A percentile compares a stretch with the other conserved stretches of the same genome.
Conservation (phyloP, 2,888 invertebrate genomes). For the Drosophila tripunctata region DNA sequence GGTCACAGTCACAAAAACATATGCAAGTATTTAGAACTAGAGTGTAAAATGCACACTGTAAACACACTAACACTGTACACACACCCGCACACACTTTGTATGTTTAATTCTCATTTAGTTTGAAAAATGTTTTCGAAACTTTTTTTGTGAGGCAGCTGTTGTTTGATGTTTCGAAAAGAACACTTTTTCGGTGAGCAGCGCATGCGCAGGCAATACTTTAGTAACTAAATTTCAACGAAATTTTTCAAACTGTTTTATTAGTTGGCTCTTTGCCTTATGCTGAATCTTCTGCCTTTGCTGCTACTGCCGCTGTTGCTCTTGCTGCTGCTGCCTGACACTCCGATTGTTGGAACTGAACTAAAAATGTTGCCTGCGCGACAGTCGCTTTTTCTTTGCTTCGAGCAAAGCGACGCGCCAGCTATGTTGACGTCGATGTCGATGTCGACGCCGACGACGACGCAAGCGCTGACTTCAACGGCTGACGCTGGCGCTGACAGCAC, state of each 20-base stretch:
- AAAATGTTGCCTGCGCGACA: slow-evolving; percentile 72
- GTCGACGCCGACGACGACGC: slow-evolving; percentile 21
- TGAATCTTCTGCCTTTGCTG: slow-evolving; percentile 17
- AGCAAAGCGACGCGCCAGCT: slow-evolving; percentile 46
- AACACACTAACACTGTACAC: slow-evolving; percentile 1
- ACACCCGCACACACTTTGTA: slow-evolving; percentile 2
- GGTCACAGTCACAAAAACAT: slow-evolving; percentile 45
- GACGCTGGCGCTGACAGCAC: slow-evolving; percentile 31
- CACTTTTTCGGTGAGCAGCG: slow-evolving; percentile 49
- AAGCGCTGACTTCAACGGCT: slow-evolving; percentile 26
- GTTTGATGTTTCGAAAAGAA: slow-evolving; percentile 43
- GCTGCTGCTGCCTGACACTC: slow-evolving; percentile 62
- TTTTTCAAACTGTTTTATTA: slow-evolving; percentile 37
- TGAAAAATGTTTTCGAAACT: slow-evolving; percentile 26
- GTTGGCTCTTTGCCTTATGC: slow-evolving; percentile 46
- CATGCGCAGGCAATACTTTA: slow-evolving; percentile 58
- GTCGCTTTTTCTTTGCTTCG: slow-evolving; percentile 80
- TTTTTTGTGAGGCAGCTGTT: slow-evolving; percentile 62
- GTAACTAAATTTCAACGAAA: slow-evolving; percentile 22
- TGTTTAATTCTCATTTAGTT: slow-evolving; percentile 12
- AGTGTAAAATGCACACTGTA: slow-evolving; percentile 8
- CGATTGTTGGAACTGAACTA: slow-evolving; percentile 81
- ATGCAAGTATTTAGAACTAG: slow-evolving; percentile 10
- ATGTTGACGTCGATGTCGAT: slow-evolving; percentile 30
- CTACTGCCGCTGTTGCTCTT: slow-evolving; percentile 26